Conservation (phyloP, 2,113 vertebrate genomes). For the Bos taurus region ARS-UCD2.0 NC_037346.1:60954001-60954500, state of each 20-base stretch:
- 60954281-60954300: neutral
- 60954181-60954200: neutral
- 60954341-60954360: neutral
- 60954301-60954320: neutral
- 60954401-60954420: neutral
- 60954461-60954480: neutral
- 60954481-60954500: neutral
- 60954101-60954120: neutral
- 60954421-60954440: neutral
- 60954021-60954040: neutral
- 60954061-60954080: neutral
- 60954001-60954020: neutral
- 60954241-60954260: neutral
- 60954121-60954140: neutral
- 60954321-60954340: neutral
- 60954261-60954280: neutral
- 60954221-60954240: neutral
- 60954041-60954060: accelerated
- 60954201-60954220: neutral
- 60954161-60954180: neutral
- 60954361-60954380: neutral
- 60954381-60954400: neutral
- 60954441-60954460: neutral
- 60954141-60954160: neutral
- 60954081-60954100: neutral